Percentiles rank a stretch among this genome's conserved stretches.
Evolutionary conservation across 2,888 invertebrate genomes (phyloP).

Genomic region (Lochmaea crataegi): DNA sequence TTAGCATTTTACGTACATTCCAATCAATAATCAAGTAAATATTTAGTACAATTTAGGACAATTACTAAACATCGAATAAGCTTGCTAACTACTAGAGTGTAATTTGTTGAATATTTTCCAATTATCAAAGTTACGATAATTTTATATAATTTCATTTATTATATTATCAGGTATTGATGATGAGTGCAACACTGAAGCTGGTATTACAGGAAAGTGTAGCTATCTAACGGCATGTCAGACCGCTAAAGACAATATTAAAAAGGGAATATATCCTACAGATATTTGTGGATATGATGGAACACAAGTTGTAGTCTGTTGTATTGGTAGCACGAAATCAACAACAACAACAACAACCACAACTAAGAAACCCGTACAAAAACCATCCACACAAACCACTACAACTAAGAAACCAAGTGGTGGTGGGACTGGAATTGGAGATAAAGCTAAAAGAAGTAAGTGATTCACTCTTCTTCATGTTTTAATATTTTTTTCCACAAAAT

Average conservation of each 20-base stretch:
- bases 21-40: too few relatives aligned
- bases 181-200: conserved; percentile 27
- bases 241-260: conserved; percentile 47
- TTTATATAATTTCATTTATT: too few relatives aligned
- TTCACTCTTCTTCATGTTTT: too few relatives aligned
- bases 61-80: too few relatives aligned
- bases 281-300: conserved; percentile 55
- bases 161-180: conserved; percentile 34
- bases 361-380: neutral
- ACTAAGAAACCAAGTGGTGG: neutral
- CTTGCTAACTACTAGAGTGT: too few relatives aligned
- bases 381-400: neutral
- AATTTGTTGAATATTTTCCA: too few relatives aligned
- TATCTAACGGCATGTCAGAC: conserved; percentile 49
- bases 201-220: conserved; percentile 49
- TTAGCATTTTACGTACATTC: too few relatives aligned
- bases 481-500: too few relatives aligned
- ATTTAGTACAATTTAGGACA: too few relatives aligned
- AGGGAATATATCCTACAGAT: conserved; percentile 47
- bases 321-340: conserved; percentile 17
- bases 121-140: too few relatives aligned
- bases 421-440: conserved; percentile 38
- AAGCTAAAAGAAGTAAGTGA: conserved; percentile 47
- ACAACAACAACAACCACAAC: conserved; percentile 15
- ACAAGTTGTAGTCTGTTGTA: conserved; percentile 56